phyloP scores from a whole-genome alignment of 2,113 vertebrate species.

The Thalassoma bifasciatum region DNA sequence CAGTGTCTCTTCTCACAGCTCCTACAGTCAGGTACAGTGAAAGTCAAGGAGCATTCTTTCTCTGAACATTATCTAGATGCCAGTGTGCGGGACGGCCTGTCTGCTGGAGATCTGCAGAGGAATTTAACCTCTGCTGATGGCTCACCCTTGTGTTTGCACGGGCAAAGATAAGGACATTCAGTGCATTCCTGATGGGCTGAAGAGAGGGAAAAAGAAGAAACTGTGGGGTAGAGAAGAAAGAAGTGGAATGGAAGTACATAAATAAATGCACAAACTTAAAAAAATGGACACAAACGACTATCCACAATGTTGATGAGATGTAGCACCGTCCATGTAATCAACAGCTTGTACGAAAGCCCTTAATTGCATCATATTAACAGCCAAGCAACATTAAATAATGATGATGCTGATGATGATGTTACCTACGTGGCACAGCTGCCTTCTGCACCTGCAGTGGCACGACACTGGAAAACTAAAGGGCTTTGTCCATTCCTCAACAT shows the following conservation, averaged over 20 bases:
- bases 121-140: constrained; percentile 70
- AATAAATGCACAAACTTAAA: background rate
- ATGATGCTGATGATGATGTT: background rate
- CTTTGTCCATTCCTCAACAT: constrained; percentile 5
- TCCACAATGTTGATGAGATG: background rate
- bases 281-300: too few species aligned
- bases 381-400: background rate
- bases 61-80: constrained; percentile 37
- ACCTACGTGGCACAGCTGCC: background rate
- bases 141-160: constrained; percentile 72
- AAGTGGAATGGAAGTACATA: constrained; percentile 22
- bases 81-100: constrained; percentile 35
- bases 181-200: constrained; percentile 69
- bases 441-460: background rate
- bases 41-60: constrained; percentile 10
- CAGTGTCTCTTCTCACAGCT: background rate
- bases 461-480: background rate
- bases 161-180: constrained; percentile 78
- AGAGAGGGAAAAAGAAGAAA: constrained; percentile 27
- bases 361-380: background rate
- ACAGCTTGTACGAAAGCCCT: constrained; percentile 11
- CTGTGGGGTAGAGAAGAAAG: constrained; percentile 2
- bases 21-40: background rate
- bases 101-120: constrained; percentile 59
- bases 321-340: too few species aligned